Evolutionary conservation across 2,888 invertebrate species (phyloP), one percentile per base, ranked within the genome.

Genomic region (Anorthoa munda): DNA sequence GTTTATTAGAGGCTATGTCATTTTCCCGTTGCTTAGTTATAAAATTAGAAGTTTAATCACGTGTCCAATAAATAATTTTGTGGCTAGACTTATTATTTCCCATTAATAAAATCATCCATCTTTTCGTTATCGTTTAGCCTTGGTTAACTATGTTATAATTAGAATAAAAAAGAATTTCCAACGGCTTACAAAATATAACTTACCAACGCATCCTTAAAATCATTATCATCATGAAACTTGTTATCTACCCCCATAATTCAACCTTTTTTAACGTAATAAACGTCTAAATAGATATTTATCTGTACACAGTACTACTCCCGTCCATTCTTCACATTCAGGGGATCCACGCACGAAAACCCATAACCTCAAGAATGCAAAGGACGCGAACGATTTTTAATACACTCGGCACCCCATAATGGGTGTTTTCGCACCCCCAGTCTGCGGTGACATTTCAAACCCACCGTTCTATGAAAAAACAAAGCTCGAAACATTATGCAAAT

Each of bases 391-490:
- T 95, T 95, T 96, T 96, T 96, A 95, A 96, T 95, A 95, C 92
- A 94, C 92, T 92, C 91, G 87, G 90, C 94, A 92, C 96, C 95
- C 95, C 90, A 91, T 96, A 94, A 95, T 95, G 95, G 94, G 90
- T 92, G 91, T 94, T 93, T 94, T 95, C 93, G 92, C 95, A 94
- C 96, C 94, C 90, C 95, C 92, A 89, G 90, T 90, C 91, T 94
- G 95, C 92, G 96, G 95, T 96, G 96, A 96, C 96, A 96, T 96
- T 96, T 96, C 93, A 94, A 94, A 95, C 93, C 93, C 91, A 92
- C 91, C 90, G 92, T 93, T 94, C 93, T 94, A 94, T 94, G 95
- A 95, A 95, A 96, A 96, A 96, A 95, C 95, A 96, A 95, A 93
- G 94, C 94, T 92, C 84, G 89, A 93, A 95, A 96, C 94, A 95